Evolutionary conservation across 2,888 invertebrate genomes (phyloP), one percentile per base, ranked within the genome.

Genomic region (Diploptera punctata): DNA sequence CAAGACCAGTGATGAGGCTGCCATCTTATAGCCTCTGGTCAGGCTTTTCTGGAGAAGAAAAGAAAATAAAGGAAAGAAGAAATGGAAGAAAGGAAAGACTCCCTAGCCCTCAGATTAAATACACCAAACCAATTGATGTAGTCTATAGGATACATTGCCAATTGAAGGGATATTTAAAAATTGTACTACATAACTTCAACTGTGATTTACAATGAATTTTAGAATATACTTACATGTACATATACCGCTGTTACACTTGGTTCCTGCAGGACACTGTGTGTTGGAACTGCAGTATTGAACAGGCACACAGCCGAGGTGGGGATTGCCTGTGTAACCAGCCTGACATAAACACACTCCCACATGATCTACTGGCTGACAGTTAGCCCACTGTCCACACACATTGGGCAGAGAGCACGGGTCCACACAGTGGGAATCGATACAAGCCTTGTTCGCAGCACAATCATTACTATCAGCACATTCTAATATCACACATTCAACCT

Each of bases 241-340:
- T 75, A 95, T 87, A 73, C 94, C 94, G 76, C 92, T 92, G 74
- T 91, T 88, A 79, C 96, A 96, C 79, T 91, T 92, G 13, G 94
- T 92, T 68, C 94, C 94, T 1, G 93, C 88, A 0, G 94, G 90
- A 81, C 97, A 97, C 80, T 94, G 93, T 49, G 85, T 87, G 76
- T 95, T 94, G 70, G 87, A 86, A 62, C 90, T 90, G 79, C 97
- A 97, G 79, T 93, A 94, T 78, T 94, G 93, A 67, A 96, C 87
- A 1, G 91, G 87, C 29, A 93, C 90, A 80, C 96, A 96, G 16
- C 95, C 95, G 74, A 94, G 86, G 74, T 92, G 90, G 13, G 96
- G 93, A 83, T 95, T 93, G 29, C 95, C 95, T 0, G 94, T 94
- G 76, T 89, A 92, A 57, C 95, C 95, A 26, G 93, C 87, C 77